Base-by-base conservation (phyloP, 2,113 vertebrate genomes). In the Ceyx cyanopectus region DNA sequence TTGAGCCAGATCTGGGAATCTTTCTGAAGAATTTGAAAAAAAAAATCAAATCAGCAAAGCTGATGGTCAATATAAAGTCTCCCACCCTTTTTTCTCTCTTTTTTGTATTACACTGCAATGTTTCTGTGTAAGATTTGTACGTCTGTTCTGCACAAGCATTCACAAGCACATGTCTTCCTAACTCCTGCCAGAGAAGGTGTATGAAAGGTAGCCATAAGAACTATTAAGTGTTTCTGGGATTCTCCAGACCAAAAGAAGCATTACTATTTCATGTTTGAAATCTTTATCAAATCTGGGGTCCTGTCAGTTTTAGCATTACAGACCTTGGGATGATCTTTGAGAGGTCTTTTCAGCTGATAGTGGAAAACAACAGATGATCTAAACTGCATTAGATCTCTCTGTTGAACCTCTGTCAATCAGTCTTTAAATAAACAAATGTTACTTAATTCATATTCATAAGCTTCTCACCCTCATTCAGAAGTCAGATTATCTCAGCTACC, bases 371-470 rank as follows among this genome's bases (percentile, higher is more conserved):
- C 14, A 48, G 26, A 74, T 66, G 8, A 92, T 75, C 48, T 83
- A 74, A 74, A 86, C 60, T 48, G 82, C 51, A 63, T 54, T 56
- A 77, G 22, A 63, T 82, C 21, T 65, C 10, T 68, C 67, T 85
- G 66, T 77, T 89, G 58, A 69, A 46, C 26, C 8, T 82, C 62
- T 92, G 40, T 43, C 87, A 89, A 61, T 74, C 29, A 63, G 6
- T 85, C 23, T 73, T 87, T 80, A 80, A 91, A 85, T n/a, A 89
- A 85, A 77, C 14, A 85, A 87, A 80, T 70, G 15, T 85, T 87
- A 82, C 54, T 89, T 68, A 66, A 75, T 72, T 85, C 51, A 66
- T 87, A 82, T 76, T 34, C 41, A 62, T 92, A 81, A 92, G 32
- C 63, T 82, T 89, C 46, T 85, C 56, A 50, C 18, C 9, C 17